Base-by-base conservation (phyloP, 2,888 invertebrate genomes). In the Nomada goodeniana region DNA sequence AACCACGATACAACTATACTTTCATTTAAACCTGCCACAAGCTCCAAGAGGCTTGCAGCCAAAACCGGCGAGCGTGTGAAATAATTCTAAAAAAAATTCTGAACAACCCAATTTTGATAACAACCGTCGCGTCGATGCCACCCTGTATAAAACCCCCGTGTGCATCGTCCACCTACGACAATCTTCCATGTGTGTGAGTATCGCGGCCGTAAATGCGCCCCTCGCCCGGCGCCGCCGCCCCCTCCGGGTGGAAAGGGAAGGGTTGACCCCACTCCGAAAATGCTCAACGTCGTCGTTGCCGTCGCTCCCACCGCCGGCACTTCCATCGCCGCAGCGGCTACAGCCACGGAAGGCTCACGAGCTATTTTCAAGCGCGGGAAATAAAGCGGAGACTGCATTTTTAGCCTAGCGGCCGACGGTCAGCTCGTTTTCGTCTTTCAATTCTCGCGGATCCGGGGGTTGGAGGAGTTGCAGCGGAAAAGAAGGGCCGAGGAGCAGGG, bases 361-460 rank as follows among this genome's bases (percentile, higher is more conserved):
- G 90, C 91, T 92, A 92, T 92, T 92, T 92, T 91, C 86, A 91
- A 92, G 90, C 91, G 88, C 91, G 91, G 89, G 89, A 92, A 92
- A 92, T 91, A 92, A 91, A 91, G 90, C 91, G 90, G 90, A 89
- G 89, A 89, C 90, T 91, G 91, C 91, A 91, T 92, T 92, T 92
- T 92, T 92, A 91, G 91, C 88, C 88, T 87, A 90, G 91, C 89
- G 88, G 87, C 84, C 90, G 88, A 91, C 91, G 92, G 91, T 92
- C 92, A 92, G 90, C 92, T 91, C 90, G 89, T 91, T 91, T 90
- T 91, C 89, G 89, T 89, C 89, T 88, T 84, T 81, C 86, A 74
- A 53, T 53, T 68, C 70, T 61, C 18, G 70, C 64, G 53, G 42
- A 23, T 11, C 50, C 4, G 5, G 44, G 71, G 63, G 57, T 82